Conservation (phyloP, 2,113 vertebrate genomes). For the Leptobrachium leishanense region DNA sequence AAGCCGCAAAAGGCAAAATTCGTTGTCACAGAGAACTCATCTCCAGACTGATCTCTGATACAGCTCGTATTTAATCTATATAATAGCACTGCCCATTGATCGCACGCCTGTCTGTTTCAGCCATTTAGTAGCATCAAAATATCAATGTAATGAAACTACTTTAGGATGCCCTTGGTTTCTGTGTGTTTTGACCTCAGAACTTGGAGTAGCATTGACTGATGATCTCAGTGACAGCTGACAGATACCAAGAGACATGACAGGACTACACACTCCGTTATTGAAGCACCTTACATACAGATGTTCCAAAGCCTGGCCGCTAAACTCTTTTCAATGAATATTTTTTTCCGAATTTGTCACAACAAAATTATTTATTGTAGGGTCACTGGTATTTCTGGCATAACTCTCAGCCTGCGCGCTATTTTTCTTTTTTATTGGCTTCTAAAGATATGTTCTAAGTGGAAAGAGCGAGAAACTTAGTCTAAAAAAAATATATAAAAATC, state of each 20-base stretch:
- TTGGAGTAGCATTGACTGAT: slow-evolving; percentile 2
- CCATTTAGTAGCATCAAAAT: background rate
- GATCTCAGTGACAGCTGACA: slow-evolving; percentile 19
- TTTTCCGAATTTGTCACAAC: background rate
- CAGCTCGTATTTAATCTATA: background rate
- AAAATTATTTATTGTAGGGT: background rate
- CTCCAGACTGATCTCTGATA: too few species aligned
- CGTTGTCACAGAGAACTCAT: background rate
- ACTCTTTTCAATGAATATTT: background rate
- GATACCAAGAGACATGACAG: slow-evolving; percentile 10
- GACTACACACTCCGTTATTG: slow-evolving; percentile 4
- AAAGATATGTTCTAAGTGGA: background rate
- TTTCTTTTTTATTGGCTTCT: background rate
- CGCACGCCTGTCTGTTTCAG: background rate
- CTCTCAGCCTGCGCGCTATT: background rate
- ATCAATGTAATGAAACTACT: slow-evolving; percentile 13
- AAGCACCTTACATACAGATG: background rate
- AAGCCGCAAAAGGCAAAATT: slow-evolving; percentile 6
- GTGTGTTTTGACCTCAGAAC: background rate
- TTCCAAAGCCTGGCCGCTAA: background rate
- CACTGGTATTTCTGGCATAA: background rate
- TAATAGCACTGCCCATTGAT: slow-evolving; percentile 5
- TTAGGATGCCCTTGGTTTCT: slow-evolving; percentile 5
- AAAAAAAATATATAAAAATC: background rate
- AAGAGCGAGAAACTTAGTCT: too few species aligned